A percentile compares a stretch with the other conserved stretches of the same genome.
phyloP scores from a whole-genome alignment of 2,888 invertebrate genomes.

The Drosophila nr. medialis region DNA sequence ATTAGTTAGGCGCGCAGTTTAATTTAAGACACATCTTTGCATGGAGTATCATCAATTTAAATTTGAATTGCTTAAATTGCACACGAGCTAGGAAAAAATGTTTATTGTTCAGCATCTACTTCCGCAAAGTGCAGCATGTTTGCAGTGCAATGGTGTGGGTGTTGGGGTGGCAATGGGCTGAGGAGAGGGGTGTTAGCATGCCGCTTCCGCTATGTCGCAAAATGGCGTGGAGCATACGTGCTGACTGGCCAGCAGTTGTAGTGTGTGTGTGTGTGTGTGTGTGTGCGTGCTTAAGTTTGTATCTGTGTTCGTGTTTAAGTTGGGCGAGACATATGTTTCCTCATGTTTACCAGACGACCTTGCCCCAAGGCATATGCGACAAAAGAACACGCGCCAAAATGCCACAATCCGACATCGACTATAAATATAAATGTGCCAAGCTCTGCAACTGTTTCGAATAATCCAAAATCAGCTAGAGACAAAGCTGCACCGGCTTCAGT shows the following conservation, averaged over 20 bases:
- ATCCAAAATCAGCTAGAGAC: conserved; percentile 27
- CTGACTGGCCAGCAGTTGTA: conserved; percentile 24
- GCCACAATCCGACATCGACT: conserved; percentile 29
- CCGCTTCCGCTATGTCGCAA: conserved; percentile 47
- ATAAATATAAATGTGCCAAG: conserved; percentile 59
- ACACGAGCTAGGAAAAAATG: conserved; percentile 35
- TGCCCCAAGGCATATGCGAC: conserved; percentile 41
- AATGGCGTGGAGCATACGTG: conserved; percentile 58
- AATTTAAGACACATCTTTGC: neutral
- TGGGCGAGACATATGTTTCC: conserved; percentile 63
- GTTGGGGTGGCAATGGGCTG: neutral
- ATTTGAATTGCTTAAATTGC: conserved; percentile 25
- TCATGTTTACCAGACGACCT: conserved; percentile 66
- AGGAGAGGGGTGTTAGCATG: conserved; percentile 7
- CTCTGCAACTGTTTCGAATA: conserved; percentile 53
- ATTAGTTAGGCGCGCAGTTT: neutral
- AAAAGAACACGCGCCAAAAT: conserved; percentile 62
- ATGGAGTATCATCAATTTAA: conserved; percentile 33
- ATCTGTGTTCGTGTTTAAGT: conserved; percentile 17
- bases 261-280: conserved; percentile 6
- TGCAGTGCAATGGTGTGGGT: neutral
- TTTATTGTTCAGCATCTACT: conserved; percentile 22
- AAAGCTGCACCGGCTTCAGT: conserved; percentile 7
- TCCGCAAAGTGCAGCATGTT: conserved; percentile 39
- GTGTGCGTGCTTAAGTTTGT: conserved; percentile 21